phyloP scores from a whole-genome alignment of 2,888 invertebrate genomes.

The Nasonovia ribisnigri region DNA sequence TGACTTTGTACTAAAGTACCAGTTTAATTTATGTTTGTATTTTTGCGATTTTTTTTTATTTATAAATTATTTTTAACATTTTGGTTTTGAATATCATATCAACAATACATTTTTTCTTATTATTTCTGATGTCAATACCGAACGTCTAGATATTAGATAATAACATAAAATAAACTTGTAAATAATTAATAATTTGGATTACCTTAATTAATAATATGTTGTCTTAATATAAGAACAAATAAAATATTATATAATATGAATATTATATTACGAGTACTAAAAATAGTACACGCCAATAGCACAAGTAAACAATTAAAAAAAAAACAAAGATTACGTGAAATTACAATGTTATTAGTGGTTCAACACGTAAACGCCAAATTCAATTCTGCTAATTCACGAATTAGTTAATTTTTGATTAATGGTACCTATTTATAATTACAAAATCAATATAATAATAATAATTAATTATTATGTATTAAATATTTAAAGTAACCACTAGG shows the following conservation, averaged over 20 bases:
- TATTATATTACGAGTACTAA: not conserved
- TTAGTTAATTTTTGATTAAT: not conserved
- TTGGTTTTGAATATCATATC: not conserved
- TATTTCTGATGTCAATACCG: not conserved
- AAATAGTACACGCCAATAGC: not conserved
- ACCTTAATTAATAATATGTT: not conserved
- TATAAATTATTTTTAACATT: not conserved
- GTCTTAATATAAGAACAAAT: not conserved
- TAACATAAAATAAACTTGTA: not conserved
- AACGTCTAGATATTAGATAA: not conserved
- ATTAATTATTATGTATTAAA: not conserved
- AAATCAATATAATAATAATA: not conserved
- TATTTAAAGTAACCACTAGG: not conserved
- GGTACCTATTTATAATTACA: not conserved
- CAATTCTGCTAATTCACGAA: no score
- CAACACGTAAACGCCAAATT: not conserved
- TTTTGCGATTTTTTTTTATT: not conserved
- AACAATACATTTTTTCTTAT: not conserved
- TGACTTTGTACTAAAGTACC: not conserved
- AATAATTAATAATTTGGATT: not conserved
- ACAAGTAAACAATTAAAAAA: not conserved
- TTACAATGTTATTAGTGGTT: not conserved
- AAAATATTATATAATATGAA: not conserved
- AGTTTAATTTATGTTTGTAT: not conserved
- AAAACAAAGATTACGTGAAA: not conserved